Evolutionary conservation across 2,797 vertebrate genomes (phyloP).

Genomic region (Dermochelys coriacea): DNA sequence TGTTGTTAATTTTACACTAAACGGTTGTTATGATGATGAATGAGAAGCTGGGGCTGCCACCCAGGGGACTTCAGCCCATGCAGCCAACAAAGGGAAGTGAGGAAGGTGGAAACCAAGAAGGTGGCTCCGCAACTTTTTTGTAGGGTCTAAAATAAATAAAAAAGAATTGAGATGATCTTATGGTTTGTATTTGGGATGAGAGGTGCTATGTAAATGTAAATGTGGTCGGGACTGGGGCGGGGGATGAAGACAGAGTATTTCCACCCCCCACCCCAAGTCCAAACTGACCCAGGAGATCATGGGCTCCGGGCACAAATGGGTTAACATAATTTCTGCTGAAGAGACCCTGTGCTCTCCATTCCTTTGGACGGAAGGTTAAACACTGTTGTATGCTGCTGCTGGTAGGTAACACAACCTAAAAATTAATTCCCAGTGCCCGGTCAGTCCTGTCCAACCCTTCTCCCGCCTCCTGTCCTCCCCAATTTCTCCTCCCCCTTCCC

Average conservation of each 20-base stretch:
- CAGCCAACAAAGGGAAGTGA: constrained; percentile 44
- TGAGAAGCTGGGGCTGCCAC: constrained; percentile 73
- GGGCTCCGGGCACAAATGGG: not conserved
- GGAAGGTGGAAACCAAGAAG: not conserved
- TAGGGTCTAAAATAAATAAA: accelerated
- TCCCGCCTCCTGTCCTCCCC: not conserved
- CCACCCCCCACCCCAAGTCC: not conserved
- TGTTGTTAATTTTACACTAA: constrained; percentile 88
- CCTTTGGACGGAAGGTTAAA: not conserved
- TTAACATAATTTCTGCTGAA: not conserved
- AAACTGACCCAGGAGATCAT: not conserved
- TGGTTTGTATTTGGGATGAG: constrained; percentile 46
- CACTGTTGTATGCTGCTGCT: too few species aligned
- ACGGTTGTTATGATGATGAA: constrained; percentile 85
- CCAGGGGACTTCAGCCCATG: constrained; percentile 74
- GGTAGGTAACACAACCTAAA: not conserved
- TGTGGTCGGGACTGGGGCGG: constrained; percentile 14
- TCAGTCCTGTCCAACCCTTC: not conserved
- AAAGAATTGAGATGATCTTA: not conserved
- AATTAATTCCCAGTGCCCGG: not conserved
- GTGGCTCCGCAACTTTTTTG: not conserved
- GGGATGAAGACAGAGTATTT: not conserved
- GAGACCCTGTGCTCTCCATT: not conserved
- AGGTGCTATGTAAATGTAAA: not conserved
- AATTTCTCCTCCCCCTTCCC: not conserved